A percentile compares a stretch with the other conserved stretches of the same genome.
Conservation (phyloP, 1,140 invertebrate genomes). For the Eumeta japonica region DNA sequence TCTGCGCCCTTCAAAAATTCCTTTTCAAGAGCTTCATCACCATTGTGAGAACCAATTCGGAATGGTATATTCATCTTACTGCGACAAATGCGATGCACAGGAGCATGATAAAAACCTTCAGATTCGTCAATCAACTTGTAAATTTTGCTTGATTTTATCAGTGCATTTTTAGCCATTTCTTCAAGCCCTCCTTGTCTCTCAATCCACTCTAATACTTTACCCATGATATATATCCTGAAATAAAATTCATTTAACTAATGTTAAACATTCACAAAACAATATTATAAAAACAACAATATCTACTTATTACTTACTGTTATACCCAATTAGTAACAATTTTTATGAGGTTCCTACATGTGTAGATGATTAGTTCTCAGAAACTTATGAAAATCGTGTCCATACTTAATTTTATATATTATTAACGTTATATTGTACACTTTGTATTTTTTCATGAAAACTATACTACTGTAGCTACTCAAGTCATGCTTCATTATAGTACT, state of each 20-base stretch:
- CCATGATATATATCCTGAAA: slow-evolving; percentile 89
- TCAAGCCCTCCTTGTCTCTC: slow-evolving; percentile 80
- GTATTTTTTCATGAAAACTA: slow-evolving; percentile 1
- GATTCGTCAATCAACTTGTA: slow-evolving; percentile 86
- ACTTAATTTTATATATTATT: no score
- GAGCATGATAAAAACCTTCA: slow-evolving; percentile 84
- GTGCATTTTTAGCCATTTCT: slow-evolving; percentile 72
- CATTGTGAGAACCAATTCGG: slow-evolving; percentile 67
- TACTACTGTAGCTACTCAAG: background rate
- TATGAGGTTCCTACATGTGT: no score
- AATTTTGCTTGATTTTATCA: slow-evolving; percentile 74
- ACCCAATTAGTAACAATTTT: no score
- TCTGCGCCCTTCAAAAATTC: slow-evolving; percentile 82
- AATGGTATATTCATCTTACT: slow-evolving; percentile 94
- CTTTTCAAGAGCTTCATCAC: slow-evolving; percentile 80
- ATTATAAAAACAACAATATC: no score
- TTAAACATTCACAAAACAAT: slow-evolving; percentile 3
- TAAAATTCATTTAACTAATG: no score
- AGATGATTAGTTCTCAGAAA: no score
- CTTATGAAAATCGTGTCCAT: no score
- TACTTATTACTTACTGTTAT: no score
- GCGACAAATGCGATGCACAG: slow-evolving; percentile 64
- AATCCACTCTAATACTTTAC: slow-evolving; percentile 90
- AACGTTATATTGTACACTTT: background rate
- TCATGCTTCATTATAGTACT: slow-evolving; percentile 1